phyloP scores from a whole-genome alignment of 1,140 invertebrate genomes.

The Nomia melanderi region DNA sequence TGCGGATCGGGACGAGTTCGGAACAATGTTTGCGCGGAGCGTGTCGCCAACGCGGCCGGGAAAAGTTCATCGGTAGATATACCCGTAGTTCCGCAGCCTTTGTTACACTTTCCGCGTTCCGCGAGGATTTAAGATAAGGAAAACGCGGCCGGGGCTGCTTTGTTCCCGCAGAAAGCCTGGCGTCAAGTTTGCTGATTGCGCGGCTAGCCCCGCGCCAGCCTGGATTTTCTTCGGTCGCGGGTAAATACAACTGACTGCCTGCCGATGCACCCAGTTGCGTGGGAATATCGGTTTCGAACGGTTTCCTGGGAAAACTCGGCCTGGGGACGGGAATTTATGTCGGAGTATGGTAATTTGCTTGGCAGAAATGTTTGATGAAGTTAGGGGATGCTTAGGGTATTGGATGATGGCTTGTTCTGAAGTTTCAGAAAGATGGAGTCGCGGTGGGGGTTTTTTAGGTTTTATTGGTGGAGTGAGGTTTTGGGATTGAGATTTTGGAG shows the following conservation, averaged over 20 bases:
- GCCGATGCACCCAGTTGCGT: neutral
- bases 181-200: constrained; percentile 12
- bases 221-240: neutral
- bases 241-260: no score
- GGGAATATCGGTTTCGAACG: no score
- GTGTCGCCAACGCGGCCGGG: constrained; percentile 30
- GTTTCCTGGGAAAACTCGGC: no score
- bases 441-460: no score
- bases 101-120: constrained; percentile 23
- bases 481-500: no score
- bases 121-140: constrained; percentile 28
- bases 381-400: no score
- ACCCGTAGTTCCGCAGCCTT: constrained; percentile 18
- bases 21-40: constrained; percentile 44
- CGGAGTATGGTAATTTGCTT: no score
- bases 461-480: no score
- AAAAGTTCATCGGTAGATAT: constrained; percentile 25
- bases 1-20: constrained; percentile 18
- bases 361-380: no score
- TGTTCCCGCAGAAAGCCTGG: neutral
- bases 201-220: neutral
- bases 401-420: no score
- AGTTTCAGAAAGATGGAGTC: no score
- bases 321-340: no score
- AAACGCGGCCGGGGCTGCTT: constrained; percentile 3